phyloP scores from a whole-genome alignment of 1,140 invertebrate species.

The Aphaenogaster ashmeadi region DNA sequence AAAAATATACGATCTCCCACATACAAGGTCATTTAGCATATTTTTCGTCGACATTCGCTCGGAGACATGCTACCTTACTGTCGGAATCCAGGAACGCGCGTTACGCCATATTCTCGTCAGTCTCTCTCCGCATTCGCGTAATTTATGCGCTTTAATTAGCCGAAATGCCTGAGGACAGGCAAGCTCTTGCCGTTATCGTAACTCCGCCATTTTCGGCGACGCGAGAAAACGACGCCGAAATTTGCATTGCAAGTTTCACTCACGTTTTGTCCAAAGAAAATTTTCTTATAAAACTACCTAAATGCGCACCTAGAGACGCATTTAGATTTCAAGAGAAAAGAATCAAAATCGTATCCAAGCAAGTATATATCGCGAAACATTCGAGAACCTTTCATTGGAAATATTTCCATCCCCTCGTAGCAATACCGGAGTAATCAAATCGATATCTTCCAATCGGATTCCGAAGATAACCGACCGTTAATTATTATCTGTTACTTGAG shows the following conservation, averaged over 20 bases:
- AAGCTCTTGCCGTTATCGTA: conserved; percentile 57
- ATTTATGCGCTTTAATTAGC: conserved; percentile 80
- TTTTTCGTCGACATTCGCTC: conserved; percentile 49
- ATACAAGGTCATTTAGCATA: conserved; percentile 20
- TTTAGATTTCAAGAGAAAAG: not conserved
- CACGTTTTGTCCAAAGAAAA: not conserved
- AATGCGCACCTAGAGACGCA: not conserved
- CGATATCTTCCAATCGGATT: conserved; percentile 38
- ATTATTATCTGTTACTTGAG: conserved; percentile 52
- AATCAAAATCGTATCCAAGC: not conserved
- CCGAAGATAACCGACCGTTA: conserved; percentile 45
- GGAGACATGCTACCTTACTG: not conserved
- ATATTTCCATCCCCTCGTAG: conserved; percentile 3
- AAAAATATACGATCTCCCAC: not conserved
- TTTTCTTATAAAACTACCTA: not conserved
- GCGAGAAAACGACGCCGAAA: conserved; percentile 65
- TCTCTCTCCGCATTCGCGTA: conserved; percentile 66
- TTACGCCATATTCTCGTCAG: conserved; percentile 73
- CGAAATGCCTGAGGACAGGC: conserved; percentile 59
- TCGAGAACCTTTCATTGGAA: conserved; percentile 7
- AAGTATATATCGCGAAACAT: conserved; percentile 22
- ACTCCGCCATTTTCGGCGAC: conserved; percentile 53
- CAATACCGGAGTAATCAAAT: conserved; percentile 50
- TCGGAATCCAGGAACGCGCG: conserved; percentile 42
- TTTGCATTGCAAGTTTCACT: not conserved